phyloP scores from a whole-genome alignment of 2,113 vertebrate species.

The Syrmaticus mikado region DNA sequence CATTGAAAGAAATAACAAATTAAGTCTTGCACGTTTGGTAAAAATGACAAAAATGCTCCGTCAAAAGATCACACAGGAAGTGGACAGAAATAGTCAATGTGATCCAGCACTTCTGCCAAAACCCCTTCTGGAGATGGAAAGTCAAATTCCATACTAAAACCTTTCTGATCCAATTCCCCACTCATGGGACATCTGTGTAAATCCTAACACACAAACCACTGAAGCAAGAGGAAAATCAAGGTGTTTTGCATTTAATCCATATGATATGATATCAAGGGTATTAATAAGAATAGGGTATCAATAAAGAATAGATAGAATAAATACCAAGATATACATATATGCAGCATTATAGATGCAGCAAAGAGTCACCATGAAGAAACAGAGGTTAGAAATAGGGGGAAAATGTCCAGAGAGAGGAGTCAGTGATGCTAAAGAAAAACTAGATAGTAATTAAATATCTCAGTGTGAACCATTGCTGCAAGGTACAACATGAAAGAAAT shows the following conservation, averaged over 20 bases:
- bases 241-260: background rate
- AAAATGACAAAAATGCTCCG: background rate
- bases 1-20: background rate
- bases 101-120: background rate
- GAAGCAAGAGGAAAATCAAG: background rate
- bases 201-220: background rate
- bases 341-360: background rate
- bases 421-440: background rate
- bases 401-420: background rate
- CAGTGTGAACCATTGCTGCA: background rate
- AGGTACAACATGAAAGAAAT: background rate
- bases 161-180: background rate
- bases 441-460: rapidly evolving
- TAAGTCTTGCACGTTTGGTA: background rate
- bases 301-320: background rate
- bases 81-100: background rate
- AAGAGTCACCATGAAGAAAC: rapidly evolving
- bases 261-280: background rate
- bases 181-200: background rate
- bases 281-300: too few relatives aligned
- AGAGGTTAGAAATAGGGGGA: background rate
- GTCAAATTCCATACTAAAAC: background rate
- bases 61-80: background rate
- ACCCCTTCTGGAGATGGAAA: background rate
- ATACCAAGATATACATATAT: background rate